Conservation (phyloP, 2,888 invertebrate genomes). For the Lamellibrachia columna region DNA sequence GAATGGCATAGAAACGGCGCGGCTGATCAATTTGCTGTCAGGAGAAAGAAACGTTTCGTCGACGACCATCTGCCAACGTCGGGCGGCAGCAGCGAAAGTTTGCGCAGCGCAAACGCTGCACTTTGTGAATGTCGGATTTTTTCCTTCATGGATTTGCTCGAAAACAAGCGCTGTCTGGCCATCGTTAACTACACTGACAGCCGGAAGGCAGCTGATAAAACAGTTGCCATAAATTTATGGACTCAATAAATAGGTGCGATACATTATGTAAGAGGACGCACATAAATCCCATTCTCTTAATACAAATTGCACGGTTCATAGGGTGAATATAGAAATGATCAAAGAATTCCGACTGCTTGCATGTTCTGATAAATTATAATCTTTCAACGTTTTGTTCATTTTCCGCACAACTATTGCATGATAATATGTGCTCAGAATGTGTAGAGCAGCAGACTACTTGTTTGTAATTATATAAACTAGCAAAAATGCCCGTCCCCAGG, state of each 20-base stretch:
- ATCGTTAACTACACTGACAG: constrained; percentile 4
- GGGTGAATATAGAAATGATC: background rate
- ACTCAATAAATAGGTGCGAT: background rate
- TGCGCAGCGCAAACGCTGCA: constrained; percentile 12
- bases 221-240: background rate
- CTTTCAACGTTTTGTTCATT: background rate
- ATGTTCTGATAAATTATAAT: background rate
- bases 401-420: background rate
- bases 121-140: constrained; percentile 4
- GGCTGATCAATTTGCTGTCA: background rate
- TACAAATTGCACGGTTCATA: background rate
- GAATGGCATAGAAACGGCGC: background rate
- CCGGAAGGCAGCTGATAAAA: constrained; percentile 3
- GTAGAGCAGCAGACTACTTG: background rate
- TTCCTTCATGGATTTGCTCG: background rate
- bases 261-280: background rate
- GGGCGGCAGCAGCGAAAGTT: background rate
- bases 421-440: background rate
- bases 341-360: background rate
- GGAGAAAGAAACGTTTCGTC: constrained; percentile 1
- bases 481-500: background rate
- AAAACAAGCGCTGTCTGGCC: background rate
- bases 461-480: background rate
- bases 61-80: background rate
- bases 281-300: background rate